Evolutionary conservation across 2,888 invertebrate species (phyloP).

Genomic region (Cordilura impudica): DNA sequence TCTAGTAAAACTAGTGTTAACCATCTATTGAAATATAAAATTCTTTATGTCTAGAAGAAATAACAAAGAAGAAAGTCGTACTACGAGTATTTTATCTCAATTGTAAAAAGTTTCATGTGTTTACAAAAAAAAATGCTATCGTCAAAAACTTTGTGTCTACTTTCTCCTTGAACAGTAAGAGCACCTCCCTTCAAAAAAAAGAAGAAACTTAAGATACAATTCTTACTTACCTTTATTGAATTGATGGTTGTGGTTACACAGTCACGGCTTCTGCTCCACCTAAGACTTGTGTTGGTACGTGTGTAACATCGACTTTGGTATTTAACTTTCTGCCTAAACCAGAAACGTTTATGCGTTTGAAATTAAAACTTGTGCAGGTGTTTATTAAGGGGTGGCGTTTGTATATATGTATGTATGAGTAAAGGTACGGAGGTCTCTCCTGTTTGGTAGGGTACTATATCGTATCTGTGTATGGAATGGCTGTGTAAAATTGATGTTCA

Average conservation of each 20-base stretch:
- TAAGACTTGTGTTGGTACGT: slow-evolving; percentile 65
- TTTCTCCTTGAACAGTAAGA: slow-evolving; percentile 22
- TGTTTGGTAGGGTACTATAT: slow-evolving; percentile 41
- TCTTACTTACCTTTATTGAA: slow-evolving; percentile 53
- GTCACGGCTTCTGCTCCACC: slow-evolving; percentile 77
- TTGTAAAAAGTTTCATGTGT: slow-evolving; percentile 35
- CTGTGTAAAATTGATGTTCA: slow-evolving; percentile 63
- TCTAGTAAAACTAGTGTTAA: no score
- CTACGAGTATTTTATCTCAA: slow-evolving; percentile 37
- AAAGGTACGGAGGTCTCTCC: slow-evolving; percentile 4
- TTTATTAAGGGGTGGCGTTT: slow-evolving; percentile 27
- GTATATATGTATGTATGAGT: slow-evolving; percentile 19
- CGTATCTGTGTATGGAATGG: slow-evolving; percentile 4
- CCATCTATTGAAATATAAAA: no score
- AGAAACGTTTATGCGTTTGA: background rate
- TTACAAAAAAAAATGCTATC: slow-evolving; percentile 22
- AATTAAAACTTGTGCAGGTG: slow-evolving; percentile 9
- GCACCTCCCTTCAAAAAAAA: slow-evolving; percentile 32
- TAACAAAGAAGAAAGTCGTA: slow-evolving; percentile 37
- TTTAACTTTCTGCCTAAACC: slow-evolving; percentile 15
- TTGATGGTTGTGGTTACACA: slow-evolving; percentile 67
- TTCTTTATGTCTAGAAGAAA: slow-evolving; percentile 21
- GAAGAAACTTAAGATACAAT: slow-evolving; percentile 20
- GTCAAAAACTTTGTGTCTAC: slow-evolving; percentile 30
- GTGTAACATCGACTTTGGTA: slow-evolving; percentile 12